Evolutionary conservation across 2,113 vertebrate species (phyloP), one percentile per base, ranked within the genome.

Genomic region (Tragelaphus imberbis): DNA sequence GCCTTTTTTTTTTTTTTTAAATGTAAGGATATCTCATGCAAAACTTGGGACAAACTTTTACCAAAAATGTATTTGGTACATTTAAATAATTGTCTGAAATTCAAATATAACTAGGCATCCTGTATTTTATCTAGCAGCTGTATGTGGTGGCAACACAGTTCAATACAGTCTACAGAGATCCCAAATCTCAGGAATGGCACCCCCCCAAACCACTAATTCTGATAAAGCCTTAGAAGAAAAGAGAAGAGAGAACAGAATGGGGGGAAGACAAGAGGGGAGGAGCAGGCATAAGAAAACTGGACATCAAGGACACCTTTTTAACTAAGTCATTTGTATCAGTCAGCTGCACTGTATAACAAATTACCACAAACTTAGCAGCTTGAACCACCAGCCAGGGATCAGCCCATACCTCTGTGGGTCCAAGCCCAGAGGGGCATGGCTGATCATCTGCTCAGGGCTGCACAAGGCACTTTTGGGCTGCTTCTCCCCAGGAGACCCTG

Each of bases 281-380:
- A 12, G 9, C 0, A 1, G 49, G 16, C 0, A 0, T 1, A 19
- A 27, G 30, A 56, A 9, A 36, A 33, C 6, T 7, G 11, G 58
- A 12, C 7, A 13, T 2, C 13, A 1, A 6, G 12, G 40, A 44
- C 51, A 6, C 40, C 58, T n/a, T 1, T 5, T 9, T 1, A 13
- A 0, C 12, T 8, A 13, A 27, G 1, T 16, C 27, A 5, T 3
- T 2, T 6, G 15, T 25, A 19, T 6, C 7, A 0, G 27, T 53
- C 1, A 27, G 8, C 90, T 27, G 8, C 1, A 53, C 86, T 2
- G 5, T 0, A 0, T 33, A 8, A 44, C 68, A 21, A 51, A 11
- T 2, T 4, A 15, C 47, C 40, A 40, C 21, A 13, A 6, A 84
- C 13, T 30, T 10, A 2, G 19, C 2, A 0, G 27, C n/a, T 17